These are phyloP conservation scores for Neosalanx taihuensis DNA, from an alignment of 2,797 vertebrate species.

Conservation along the genomic window DNA sequence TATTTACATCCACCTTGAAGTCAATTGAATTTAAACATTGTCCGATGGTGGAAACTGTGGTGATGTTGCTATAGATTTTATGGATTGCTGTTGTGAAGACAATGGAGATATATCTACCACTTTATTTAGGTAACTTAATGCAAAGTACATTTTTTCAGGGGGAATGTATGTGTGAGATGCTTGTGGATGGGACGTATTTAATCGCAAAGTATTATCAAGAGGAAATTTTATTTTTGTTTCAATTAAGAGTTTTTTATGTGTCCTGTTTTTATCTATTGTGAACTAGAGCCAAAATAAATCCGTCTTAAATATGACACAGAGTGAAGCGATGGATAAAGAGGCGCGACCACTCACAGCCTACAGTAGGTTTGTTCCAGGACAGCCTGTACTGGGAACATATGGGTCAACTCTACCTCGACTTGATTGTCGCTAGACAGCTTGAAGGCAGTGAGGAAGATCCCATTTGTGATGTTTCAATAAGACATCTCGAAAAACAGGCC, in stretches of 20 bases:
- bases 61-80: constrained; percentile 41
- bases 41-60: constrained; percentile 55
- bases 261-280: constrained; percentile 39
- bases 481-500: background rate
- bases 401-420: background rate
- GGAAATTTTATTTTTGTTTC: constrained; percentile 68
- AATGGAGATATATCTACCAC: constrained; percentile 25
- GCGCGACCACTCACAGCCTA: no score
- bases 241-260: constrained; percentile 64
- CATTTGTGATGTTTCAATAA: background rate
- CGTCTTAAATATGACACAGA: background rate
- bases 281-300: constrained; percentile 9
- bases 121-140: constrained; percentile 40
- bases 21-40: constrained; percentile 37
- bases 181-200: constrained; percentile 56
- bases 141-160: constrained; percentile 36
- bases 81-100: constrained; percentile 49
- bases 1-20: constrained; percentile 41
- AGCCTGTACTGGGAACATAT: background rate
- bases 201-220: constrained; percentile 59
- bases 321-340: background rate
- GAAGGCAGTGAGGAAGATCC: background rate
- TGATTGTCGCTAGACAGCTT: background rate
- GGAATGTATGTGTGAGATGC: constrained; percentile 48
- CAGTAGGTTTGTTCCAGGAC: background rate